Percentiles rank a stretch among this genome's conserved stretches.
phyloP scores from a whole-genome alignment of 2,888 invertebrate genomes.

The Drosophila greeni region DNA sequence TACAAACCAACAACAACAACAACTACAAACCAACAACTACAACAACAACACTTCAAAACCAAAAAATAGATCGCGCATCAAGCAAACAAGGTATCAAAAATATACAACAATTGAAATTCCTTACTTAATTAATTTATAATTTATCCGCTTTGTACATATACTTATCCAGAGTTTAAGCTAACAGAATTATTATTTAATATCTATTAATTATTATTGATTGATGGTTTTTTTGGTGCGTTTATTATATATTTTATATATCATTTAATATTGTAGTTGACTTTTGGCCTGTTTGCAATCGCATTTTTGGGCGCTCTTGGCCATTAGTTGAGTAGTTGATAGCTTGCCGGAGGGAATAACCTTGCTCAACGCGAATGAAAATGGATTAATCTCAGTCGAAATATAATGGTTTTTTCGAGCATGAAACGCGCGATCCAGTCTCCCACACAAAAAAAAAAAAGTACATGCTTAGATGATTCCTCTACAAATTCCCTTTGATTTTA shows the following conservation, averaged over 20 bases:
- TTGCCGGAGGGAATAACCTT: slow-evolving; percentile 13
- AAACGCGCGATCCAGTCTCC: slow-evolving; percentile 12
- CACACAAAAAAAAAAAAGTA: slow-evolving; percentile 25
- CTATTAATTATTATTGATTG: slow-evolving; percentile 18
- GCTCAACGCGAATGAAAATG: slow-evolving; percentile 22
- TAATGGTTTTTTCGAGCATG: slow-evolving; percentile 26
- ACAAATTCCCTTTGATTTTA: slow-evolving; percentile 17
- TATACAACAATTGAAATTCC: slow-evolving; percentile 62
- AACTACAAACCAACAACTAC: slow-evolving; percentile 41
- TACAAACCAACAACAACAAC: slow-evolving; percentile 51
- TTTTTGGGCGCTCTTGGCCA: slow-evolving; percentile 31
- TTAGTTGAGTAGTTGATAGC: slow-evolving; percentile 36
- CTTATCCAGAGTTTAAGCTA: slow-evolving; percentile 30
- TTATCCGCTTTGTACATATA: slow-evolving; percentile 60
- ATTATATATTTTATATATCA: slow-evolving; percentile 6
- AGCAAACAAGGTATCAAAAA: slow-evolving; percentile 78
- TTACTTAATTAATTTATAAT: slow-evolving; percentile 44
- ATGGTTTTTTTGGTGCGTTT: slow-evolving; percentile 35
- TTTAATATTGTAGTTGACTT: slow-evolving; percentile 47
- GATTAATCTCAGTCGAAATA: slow-evolving; percentile 25
- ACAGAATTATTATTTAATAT: not conserved
- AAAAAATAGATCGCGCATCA: slow-evolving; percentile 78
- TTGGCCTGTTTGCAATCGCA: slow-evolving; percentile 38
- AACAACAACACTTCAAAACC: slow-evolving; percentile 47
- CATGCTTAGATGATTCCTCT: slow-evolving; percentile 30